A percentile compares a stretch with the other conserved stretches of the same genome.
Evolutionary conservation across 2,888 invertebrate species (phyloP).

Genomic region (Morpho helenor): DNA sequence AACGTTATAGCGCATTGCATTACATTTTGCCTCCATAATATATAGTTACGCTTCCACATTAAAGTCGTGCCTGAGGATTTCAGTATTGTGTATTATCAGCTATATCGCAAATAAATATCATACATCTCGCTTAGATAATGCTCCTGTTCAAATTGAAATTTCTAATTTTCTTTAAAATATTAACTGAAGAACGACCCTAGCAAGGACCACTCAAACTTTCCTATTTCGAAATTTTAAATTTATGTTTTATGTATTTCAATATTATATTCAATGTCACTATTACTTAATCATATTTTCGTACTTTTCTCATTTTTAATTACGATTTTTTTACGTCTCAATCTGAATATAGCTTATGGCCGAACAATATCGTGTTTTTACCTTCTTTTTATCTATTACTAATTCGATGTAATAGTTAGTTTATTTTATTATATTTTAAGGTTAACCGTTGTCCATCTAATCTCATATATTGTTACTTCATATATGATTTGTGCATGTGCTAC

Average conservation of each 20-base stretch:
- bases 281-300: conserved; percentile 29
- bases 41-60: conserved; percentile 53
- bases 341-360: conserved; percentile 57
- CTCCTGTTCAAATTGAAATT: conserved; percentile 29
- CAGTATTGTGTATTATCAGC: conserved; percentile 26
- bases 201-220: conserved; percentile 91
- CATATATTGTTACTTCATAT: conserved; percentile 42
- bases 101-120: conserved; percentile 24
- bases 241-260: conserved; percentile 32
- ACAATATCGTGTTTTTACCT: conserved; percentile 51
- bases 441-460: conserved; percentile 59
- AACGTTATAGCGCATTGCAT: conserved; percentile 51
- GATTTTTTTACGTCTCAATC: conserved; percentile 33
- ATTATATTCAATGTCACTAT: conserved; percentile 31
- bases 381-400: conserved; percentile 59
- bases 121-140: conserved; percentile 25
- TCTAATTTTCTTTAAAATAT: conserved; percentile 22
- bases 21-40: conserved; percentile 27
- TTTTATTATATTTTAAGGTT: conserved; percentile 57
- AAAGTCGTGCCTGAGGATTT: conserved; percentile 29
- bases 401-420: conserved; percentile 69
- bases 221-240: conserved; percentile 63
- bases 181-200: conserved; percentile 46
- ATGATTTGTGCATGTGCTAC: conserved; percentile 66
- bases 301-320: conserved; percentile 34